These are phyloP conservation scores for Scomber colias DNA, from an alignment of 2,113 vertebrate genomes.

Conservation along the genomic window DNA sequence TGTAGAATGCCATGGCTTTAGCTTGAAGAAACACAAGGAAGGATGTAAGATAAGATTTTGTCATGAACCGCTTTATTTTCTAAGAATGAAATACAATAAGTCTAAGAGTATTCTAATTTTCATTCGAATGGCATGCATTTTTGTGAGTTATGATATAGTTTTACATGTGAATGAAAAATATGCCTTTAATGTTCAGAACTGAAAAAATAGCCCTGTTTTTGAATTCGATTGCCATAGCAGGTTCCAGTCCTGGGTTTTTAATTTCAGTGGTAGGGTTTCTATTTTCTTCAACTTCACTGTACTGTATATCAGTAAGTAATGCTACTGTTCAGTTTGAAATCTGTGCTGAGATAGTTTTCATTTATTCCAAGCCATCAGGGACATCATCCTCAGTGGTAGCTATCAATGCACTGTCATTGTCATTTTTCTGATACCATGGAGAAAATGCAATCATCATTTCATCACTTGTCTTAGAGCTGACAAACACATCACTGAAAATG, in stretches of 20 bases:
- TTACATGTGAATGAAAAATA: neutral
- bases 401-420: neutral
- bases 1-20: conserved; percentile 20
- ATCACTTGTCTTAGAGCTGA: conserved; percentile 20
- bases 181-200: neutral
- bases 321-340: too few species aligned
- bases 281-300: neutral
- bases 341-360: neutral
- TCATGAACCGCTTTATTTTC: conserved; percentile 13
- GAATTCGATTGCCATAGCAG: neutral
- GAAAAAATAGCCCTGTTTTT: too few species aligned
- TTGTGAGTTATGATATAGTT: neutral
- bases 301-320: too few species aligned
- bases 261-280: neutral
- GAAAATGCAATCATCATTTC: conserved; percentile 23
- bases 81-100: neutral
- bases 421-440: neutral
- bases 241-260: neutral
- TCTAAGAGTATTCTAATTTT: neutral
- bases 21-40: conserved; percentile 16
- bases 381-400: neutral
- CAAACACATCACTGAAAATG: conserved; percentile 44
- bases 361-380: conserved; percentile 6
- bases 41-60: neutral
- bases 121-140: neutral